phyloP scores from a whole-genome alignment of 2,888 invertebrate species.

The Diarsia mendica region DNA sequence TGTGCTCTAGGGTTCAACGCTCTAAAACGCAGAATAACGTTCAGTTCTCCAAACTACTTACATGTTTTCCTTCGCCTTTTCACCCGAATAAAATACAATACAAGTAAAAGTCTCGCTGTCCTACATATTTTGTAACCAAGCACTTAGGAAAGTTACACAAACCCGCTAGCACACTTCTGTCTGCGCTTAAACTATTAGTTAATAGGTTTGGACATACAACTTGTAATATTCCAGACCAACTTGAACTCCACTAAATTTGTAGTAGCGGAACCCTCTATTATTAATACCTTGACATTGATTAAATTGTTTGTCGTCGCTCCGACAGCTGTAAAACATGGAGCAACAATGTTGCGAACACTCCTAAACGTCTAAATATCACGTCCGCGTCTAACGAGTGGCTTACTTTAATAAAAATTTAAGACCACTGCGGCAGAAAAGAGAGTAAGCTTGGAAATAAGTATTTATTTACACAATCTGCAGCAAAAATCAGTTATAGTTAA shows the following conservation, averaged over 20 bases:
- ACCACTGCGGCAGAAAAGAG: slow-evolving; percentile 16
- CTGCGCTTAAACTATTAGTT: slow-evolving; percentile 33
- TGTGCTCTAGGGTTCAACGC: slow-evolving; percentile 18
- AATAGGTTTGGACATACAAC: slow-evolving; percentile 41
- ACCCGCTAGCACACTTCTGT: slow-evolving; percentile 15
- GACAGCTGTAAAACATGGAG: slow-evolving; percentile 33
- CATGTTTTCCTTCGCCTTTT: slow-evolving; percentile 10
- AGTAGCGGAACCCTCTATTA: slow-evolving; percentile 25
- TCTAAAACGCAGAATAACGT: slow-evolving; percentile 28
- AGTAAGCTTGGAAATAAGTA: not conserved
- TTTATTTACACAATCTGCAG: not conserved
- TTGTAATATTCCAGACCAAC: slow-evolving; percentile 48
- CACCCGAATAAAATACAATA: slow-evolving; percentile 12
- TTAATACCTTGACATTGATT: slow-evolving; percentile 52
- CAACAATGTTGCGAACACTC: slow-evolving; percentile 35
- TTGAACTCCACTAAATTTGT: slow-evolving; percentile 39
- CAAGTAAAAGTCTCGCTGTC: slow-evolving; percentile 3
- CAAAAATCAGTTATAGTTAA: too few relatives aligned
- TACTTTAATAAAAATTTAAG: slow-evolving; percentile 25
- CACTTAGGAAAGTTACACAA: slow-evolving; percentile 34
- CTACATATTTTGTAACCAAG: slow-evolving; percentile 27
- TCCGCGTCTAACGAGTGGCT: slow-evolving; percentile 20
- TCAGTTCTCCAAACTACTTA: not conserved
- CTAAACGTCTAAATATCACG: slow-evolving; percentile 36
- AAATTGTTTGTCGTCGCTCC: slow-evolving; percentile 40